These are phyloP conservation scores for Hermatobates lingyangjiaoensis DNA, from an alignment of 1,140 invertebrate genomes.

Conservation along the genomic window DNA sequence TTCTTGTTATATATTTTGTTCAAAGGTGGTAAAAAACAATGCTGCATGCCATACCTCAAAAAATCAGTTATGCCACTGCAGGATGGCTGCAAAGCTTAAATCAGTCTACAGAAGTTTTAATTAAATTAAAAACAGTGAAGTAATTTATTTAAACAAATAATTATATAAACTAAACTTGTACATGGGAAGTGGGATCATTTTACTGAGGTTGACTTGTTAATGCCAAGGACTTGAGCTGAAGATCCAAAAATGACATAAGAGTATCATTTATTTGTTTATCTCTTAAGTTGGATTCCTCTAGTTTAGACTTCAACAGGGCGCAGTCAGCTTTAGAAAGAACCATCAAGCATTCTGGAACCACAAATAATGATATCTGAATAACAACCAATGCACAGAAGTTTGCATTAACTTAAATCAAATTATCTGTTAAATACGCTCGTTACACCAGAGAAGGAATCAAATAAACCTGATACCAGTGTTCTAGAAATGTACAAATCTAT, in stretches of 20 bases:
- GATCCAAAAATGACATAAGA: slow-evolving; percentile 3
- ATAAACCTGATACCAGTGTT: background rate
- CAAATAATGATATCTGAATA: background rate
- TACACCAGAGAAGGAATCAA: background rate
- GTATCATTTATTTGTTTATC: slow-evolving; percentile 7
- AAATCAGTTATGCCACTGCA: too few relatives aligned
- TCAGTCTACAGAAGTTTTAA: too few relatives aligned
- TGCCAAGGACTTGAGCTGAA: background rate
- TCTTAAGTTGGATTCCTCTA: slow-evolving; percentile 7
- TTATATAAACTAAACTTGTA: too few relatives aligned
- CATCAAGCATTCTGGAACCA: slow-evolving; percentile 6
- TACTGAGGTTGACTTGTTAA: too few relatives aligned
- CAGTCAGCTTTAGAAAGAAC: background rate
- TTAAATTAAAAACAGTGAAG: too few relatives aligned
- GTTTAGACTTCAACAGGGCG: slow-evolving; percentile 2
- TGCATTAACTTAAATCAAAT: background rate
- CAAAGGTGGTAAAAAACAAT: too few relatives aligned
- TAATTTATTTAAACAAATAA: too few relatives aligned
- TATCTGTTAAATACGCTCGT: background rate
- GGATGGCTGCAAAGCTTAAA: too few relatives aligned
- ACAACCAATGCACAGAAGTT: background rate
- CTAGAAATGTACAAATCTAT: background rate
- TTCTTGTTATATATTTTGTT: too few relatives aligned
- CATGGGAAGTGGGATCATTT: too few relatives aligned
- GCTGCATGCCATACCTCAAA: too few relatives aligned